phyloP scores from a whole-genome alignment of 2,888 invertebrate species.

The Adineta ricciae region DNA sequence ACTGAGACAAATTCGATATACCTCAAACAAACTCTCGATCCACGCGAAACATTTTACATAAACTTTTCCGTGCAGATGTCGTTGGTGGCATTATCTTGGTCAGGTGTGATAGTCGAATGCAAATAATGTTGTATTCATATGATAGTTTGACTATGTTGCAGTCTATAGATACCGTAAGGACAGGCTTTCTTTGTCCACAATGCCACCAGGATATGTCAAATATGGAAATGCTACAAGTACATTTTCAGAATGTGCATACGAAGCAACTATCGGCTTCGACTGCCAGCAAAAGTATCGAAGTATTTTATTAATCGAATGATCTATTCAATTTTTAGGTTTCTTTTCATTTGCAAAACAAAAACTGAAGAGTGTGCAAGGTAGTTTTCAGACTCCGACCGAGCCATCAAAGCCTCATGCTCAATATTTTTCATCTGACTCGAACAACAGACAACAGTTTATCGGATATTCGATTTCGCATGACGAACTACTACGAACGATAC shows the following conservation, averaged over 20 bases:
- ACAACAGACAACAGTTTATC: neutral
- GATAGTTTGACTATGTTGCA: neutral
- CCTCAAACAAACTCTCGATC: neutral
- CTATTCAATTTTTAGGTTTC: neutral
- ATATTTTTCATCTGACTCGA: neutral
- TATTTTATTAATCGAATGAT: neutral
- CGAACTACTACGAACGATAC: neutral
- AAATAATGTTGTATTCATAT: too few species aligned
- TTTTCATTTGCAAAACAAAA: neutral
- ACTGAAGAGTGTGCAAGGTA: neutral
- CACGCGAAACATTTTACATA: neutral
- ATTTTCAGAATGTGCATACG: constrained; percentile 29
- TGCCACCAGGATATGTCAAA: constrained; percentile 32
- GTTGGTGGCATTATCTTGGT: neutral
- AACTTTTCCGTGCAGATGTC: neutral
- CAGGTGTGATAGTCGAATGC: neutral
- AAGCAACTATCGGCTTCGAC: neutral
- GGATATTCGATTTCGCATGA: neutral
- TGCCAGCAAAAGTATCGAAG: neutral
- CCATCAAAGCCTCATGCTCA: neutral
- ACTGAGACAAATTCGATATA: too few species aligned
- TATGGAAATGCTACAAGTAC: constrained; percentile 26
- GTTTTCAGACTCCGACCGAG: neutral
- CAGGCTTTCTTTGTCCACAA: constrained; percentile 32
- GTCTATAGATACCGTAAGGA: neutral